Evolutionary conservation across 92 coral and sea anemone genomes (phyloP).

Genomic region (Heliopora coerulea): DNA sequence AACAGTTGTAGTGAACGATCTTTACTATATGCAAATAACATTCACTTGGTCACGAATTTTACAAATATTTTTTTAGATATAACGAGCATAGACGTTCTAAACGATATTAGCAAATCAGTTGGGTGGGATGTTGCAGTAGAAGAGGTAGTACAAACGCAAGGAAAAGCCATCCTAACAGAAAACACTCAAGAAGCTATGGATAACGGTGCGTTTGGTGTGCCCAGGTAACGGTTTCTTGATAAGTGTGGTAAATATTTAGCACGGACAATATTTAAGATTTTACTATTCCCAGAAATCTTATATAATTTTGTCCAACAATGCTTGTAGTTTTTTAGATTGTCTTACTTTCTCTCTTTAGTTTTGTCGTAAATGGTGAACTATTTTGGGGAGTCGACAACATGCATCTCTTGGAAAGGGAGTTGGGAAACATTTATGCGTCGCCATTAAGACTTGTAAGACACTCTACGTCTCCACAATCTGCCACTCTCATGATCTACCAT

Average conservation of each 20-base stretch:
- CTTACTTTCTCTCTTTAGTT: constrained; percentile 45
- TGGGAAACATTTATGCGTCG: constrained; percentile 62
- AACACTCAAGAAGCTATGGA: constrained; percentile 90
- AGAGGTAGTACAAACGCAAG: constrained; percentile 61
- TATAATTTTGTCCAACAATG: no score
- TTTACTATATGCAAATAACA: no score
- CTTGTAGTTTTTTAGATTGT: not conserved
- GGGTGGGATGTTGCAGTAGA: constrained; percentile 82
- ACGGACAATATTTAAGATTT: no score
- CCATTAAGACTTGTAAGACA: constrained; percentile 60
- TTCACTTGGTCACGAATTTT: no score
- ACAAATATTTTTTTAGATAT: constrained; percentile 63
- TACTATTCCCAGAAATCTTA: no score
- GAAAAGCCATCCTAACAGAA: constrained; percentile 66
- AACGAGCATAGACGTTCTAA: constrained; percentile 62
- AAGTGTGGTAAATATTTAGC: not conserved
- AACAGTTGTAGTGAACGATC: no score
- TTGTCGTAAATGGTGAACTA: constrained; percentile 73
- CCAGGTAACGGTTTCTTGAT: constrained; percentile 58
- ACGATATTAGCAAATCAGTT: constrained; percentile 67
- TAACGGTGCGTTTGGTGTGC: constrained; percentile 96
- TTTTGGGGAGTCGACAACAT: constrained; percentile 85
- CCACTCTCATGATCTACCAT: constrained; percentile 81
- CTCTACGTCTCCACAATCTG: constrained; percentile 60
- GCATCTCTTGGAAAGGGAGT: constrained; percentile 76